Percentiles rank a stretch among this genome's conserved stretches.
Evolutionary conservation across 2,113 vertebrate species (phyloP).

Genomic region (Bubo blakistoni): DNA sequence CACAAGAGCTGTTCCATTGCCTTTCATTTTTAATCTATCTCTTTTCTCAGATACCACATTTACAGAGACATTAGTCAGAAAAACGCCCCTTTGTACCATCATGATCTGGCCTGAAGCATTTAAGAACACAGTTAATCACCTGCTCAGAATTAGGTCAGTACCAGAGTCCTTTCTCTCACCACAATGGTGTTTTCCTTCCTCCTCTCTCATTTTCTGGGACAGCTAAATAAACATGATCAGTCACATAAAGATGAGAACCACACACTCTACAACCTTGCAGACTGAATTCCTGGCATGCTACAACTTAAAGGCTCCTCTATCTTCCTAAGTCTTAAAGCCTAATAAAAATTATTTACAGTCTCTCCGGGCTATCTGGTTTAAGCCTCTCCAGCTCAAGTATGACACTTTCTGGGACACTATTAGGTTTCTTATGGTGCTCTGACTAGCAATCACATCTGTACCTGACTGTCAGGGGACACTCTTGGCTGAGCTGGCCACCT

Average conservation of each 20-base stretch:
- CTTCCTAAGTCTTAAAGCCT: not conserved
- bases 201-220: not conserved
- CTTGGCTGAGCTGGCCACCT: conserved; percentile 18
- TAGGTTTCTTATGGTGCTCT: not conserved
- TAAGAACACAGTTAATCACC: not conserved
- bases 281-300: not conserved
- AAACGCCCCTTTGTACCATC: not conserved
- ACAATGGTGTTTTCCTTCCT: not conserved
- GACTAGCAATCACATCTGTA: conserved; percentile 44
- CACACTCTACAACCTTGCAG: not conserved
- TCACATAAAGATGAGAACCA: not conserved
- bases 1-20: not conserved
- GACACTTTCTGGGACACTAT: conserved; percentile 18
- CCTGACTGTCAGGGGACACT: conserved; percentile 35
- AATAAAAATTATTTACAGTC: conserved; percentile 26
- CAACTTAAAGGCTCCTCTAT: not conserved
- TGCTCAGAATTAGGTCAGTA: not conserved
- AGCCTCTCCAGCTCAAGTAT: conserved; percentile 23
- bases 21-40: not conserved
- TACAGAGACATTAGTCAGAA: not conserved
- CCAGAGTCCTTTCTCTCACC: not conserved
- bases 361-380: not conserved
- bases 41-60: not conserved
- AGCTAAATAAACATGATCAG: not conserved
- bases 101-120: not conserved